phyloP scores from a whole-genome alignment of 2,888 invertebrate genomes.

The Pollenia labialis region DNA sequence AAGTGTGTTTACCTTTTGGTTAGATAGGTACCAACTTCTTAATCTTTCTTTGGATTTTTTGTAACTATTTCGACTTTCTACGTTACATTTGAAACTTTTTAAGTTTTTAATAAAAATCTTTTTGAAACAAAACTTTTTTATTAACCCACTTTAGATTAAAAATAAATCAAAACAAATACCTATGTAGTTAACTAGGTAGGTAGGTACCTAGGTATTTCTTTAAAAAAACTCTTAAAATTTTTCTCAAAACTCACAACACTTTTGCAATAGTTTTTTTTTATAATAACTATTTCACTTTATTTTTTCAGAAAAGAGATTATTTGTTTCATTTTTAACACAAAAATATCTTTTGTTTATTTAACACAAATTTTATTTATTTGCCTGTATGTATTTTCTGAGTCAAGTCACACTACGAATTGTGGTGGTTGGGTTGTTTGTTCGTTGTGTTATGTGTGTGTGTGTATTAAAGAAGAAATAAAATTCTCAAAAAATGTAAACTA shows the following conservation, averaged over 20 bases:
- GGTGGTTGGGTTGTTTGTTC: slow-evolving; percentile 42
- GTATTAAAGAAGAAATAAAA: slow-evolving; percentile 40
- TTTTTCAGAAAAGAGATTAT: slow-evolving; percentile 56
- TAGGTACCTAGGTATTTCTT: too few relatives aligned
- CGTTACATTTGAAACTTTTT: slow-evolving; percentile 66
- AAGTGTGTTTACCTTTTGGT: slow-evolving; percentile 67
- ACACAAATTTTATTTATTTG: slow-evolving; percentile 60
- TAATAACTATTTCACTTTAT: slow-evolving; percentile 44
- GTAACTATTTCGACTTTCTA: slow-evolving; percentile 28
- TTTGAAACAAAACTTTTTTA: background rate
- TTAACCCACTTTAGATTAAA: too few relatives aligned
- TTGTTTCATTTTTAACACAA: slow-evolving; percentile 65
- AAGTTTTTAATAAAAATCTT: slow-evolving; percentile 11
- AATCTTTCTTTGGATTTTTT: slow-evolving; percentile 48
- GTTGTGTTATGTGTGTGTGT: slow-evolving; percentile 40
- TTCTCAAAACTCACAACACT: too few relatives aligned
- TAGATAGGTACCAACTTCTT: slow-evolving; percentile 39
- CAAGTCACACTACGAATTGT: background rate
- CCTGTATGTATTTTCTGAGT: slow-evolving; percentile 28
- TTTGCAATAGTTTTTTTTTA: background rate
- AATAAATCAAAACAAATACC: too few relatives aligned
- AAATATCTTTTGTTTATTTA: slow-evolving; percentile 71
- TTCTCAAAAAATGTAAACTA: slow-evolving; percentile 52
- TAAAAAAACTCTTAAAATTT: too few relatives aligned
- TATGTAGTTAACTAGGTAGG: too few relatives aligned